Evolutionary conservation across 2,888 invertebrate species (phyloP), one percentile per base, ranked within the genome.

Genomic region (Sminthurinus aureus): DNA sequence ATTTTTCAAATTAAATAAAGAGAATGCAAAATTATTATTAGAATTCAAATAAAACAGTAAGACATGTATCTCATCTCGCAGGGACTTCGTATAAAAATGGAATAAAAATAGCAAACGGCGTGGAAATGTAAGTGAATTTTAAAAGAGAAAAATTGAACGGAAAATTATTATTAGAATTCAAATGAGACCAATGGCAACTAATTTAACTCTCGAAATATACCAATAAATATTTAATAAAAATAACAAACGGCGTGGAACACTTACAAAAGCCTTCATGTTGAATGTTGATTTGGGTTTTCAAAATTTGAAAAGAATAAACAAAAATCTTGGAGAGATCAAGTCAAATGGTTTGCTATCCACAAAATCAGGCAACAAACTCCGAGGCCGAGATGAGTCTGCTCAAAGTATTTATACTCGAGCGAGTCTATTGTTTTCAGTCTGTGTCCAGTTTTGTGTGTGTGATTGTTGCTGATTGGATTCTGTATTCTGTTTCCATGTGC

Each of bases 201-300:
- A n/a, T n/a, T n/a, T n/a, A n/a, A n/a, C n/a, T n/a, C n/a, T n/a
- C n/a, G 38, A 67, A 3, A 18, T 67, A 24, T 12, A 38, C 12
- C 24, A 50, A 20, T 24, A 51, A 51, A 50, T 20, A 73, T 12
- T 73, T 71, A 73, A 8, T 64, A 50, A 11, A 26, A 26, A 22
- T 24, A 2, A 50, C 18, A 73, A 52, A 22, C 8, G 6, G 26
- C 24, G n/a, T 4, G 9, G 58, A 74, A 64, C 6, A 81, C 81
- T 81, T 81, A 81, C 81, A 52, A 81, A 75, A 81, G 81, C 81
- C 81, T 81, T 81, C 81, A 81, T 81, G 81, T 52, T 81, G 81
- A 81, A 22, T 22, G 1, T 2, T 15, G 24, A 20, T 24, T 38
- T 11, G n/a, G n/a, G n/a, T n/a, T n/a, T n/a, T n/a, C n/a, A n/a